These are phyloP conservation scores for Eupristina koningsbergeri DNA, from an alignment of 1,140 invertebrate genomes.

Conservation along the genomic window DNA sequence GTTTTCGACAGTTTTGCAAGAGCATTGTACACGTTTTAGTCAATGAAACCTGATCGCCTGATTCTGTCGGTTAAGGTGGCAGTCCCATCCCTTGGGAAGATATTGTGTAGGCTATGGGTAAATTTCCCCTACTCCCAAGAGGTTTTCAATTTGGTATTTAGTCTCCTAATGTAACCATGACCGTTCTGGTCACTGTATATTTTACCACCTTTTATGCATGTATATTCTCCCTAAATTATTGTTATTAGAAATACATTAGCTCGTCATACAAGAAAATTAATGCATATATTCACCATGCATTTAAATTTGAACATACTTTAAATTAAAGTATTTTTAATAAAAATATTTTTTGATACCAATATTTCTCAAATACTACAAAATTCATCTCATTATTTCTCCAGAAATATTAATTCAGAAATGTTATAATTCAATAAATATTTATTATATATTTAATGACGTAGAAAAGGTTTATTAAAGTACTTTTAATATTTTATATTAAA, in stretches of 20 bases:
- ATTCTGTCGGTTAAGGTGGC: constrained; percentile 63
- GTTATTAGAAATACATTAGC: background rate
- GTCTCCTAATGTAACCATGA: constrained; percentile 63
- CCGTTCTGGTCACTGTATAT: constrained; percentile 13
- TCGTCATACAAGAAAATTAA: background rate
- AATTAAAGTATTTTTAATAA: no score
- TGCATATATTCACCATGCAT: background rate
- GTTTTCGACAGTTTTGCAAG: constrained; percentile 55
- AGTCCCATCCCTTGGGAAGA: constrained; percentile 65
- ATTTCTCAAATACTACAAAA: no score
- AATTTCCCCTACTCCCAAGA: constrained; percentile 60
- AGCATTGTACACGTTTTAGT: constrained; percentile 33
- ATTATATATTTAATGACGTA: no score
- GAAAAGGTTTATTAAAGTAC: no score
- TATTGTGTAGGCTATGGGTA: constrained; percentile 58
- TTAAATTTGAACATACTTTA: background rate
- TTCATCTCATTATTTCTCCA: no score
- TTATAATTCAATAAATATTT: no score
- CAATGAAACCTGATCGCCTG: constrained; percentile 64
- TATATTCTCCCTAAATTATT: background rate
- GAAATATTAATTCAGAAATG: no score
- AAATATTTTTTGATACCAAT: no score
- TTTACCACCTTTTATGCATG: background rate
- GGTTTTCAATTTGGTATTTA: constrained; percentile 62
- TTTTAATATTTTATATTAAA: no score